phyloP scores from a whole-genome alignment of 2,113 vertebrate species.

The Saimiri boliviensis region DNA sequence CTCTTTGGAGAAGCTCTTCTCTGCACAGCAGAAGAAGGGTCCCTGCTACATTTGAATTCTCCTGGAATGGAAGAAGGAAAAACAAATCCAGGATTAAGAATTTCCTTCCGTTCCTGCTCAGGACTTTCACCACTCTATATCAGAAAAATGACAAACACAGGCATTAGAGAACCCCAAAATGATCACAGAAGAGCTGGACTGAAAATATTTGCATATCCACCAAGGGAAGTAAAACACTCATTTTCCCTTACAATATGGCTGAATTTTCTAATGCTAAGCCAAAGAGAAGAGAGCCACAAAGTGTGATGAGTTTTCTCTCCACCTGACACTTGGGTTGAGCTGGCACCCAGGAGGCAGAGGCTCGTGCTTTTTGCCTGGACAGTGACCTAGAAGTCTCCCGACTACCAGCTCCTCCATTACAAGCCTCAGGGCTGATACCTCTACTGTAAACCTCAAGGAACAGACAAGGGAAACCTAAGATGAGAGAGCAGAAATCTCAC shows the following conservation, averaged over 20 bases:
- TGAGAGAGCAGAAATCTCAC: not conserved
- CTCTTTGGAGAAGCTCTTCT: fast-evolving
- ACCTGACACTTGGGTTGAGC: not conserved
- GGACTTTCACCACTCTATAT: not conserved
- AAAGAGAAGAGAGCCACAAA: not conserved
- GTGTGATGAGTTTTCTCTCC: not conserved
- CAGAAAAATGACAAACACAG: not conserved
- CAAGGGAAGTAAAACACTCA: not conserved
- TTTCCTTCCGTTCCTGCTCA: not conserved
- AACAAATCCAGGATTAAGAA: fast-evolving
- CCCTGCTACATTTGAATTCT: fast-evolving
- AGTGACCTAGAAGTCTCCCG: not conserved
- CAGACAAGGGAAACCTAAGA: not conserved
- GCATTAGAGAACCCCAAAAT: not conserved
- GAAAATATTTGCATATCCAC: too few relatives aligned
- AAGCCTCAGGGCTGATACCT: fast-evolving
- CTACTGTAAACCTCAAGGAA: not conserved
- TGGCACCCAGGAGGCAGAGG: not conserved
- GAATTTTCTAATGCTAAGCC: not conserved
- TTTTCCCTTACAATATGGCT: not conserved
- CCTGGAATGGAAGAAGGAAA: not conserved
- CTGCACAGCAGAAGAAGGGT: fast-evolving
- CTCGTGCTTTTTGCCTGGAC: not conserved
- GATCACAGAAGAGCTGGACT: not conserved
- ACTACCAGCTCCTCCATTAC: not conserved